These are phyloP conservation scores for Paratilapia polleni DNA, from an alignment of 2,113 vertebrate genomes.

Conservation along the genomic window DNA sequence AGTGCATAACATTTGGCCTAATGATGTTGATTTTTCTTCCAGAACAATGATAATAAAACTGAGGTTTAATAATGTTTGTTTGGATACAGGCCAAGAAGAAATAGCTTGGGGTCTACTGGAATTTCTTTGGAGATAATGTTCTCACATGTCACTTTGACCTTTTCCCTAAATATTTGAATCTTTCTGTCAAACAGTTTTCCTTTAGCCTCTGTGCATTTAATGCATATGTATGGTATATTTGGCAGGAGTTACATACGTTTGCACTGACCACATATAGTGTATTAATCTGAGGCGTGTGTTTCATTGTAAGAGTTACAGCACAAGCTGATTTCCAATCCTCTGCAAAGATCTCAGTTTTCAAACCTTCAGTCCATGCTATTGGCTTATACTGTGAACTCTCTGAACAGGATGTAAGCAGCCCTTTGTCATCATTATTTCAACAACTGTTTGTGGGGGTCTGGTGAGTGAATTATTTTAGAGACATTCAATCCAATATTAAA, in stretches of 20 bases:
- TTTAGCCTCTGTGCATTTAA: not conserved
- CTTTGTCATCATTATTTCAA: too few species aligned
- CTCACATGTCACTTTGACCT: not conserved
- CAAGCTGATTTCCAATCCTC: too few species aligned
- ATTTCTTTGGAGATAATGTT: too few species aligned
- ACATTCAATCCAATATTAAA: not conserved
- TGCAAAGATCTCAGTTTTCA: too few species aligned
- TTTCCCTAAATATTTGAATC: not conserved
- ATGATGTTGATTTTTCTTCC: not conserved
- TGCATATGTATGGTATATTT: not conserved
- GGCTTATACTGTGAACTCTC: too few species aligned
- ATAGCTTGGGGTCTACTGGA: rapidly evolving
- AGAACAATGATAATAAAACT: not conserved
- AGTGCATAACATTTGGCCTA: not conserved
- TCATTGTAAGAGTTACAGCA: too few species aligned
- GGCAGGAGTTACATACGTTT: not conserved
- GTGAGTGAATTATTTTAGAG: too few species aligned
- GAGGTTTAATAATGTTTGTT: not conserved
- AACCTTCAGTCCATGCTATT: too few species aligned
- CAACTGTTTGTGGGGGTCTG: too few species aligned
- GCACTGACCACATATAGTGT: rapidly evolving
- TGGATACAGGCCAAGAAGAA: not conserved
- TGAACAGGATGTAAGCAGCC: too few species aligned
- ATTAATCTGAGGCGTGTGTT: too few species aligned
- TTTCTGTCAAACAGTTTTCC: not conserved